Conservation (phyloP, 2,797 vertebrate species). For the Silurus aristotelis region DNA sequence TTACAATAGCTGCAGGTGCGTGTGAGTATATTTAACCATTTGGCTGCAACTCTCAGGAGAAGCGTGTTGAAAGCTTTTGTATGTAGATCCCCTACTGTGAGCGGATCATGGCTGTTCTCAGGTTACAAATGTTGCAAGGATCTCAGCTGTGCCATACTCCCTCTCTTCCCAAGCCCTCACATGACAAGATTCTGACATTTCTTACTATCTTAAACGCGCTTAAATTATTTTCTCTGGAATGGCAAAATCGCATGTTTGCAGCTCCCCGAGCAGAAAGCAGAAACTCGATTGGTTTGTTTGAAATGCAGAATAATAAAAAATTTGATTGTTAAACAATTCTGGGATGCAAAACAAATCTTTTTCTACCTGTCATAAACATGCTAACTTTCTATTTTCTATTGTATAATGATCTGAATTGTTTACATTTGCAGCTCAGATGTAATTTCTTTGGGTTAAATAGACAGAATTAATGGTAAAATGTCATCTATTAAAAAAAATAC, state of each 20-base stretch:
- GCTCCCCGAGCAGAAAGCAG: background rate
- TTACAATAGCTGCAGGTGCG: background rate
- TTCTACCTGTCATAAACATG: background rate
- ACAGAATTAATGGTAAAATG: background rate
- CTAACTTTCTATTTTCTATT: background rate
- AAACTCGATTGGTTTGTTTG: background rate
- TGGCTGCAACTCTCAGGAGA: background rate
- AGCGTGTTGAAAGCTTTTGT: slow-evolving; percentile 10
- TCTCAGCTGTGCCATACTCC: background rate
- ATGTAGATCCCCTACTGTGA: slow-evolving; percentile 5
- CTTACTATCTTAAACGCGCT: too few relatives aligned
- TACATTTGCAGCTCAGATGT: background rate
- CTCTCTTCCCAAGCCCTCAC: too few relatives aligned
- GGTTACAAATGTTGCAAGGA: slow-evolving; percentile 2
- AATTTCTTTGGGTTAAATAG: background rate
- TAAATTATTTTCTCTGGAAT: background rate
- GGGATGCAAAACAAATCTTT: background rate
- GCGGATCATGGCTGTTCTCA: background rate
- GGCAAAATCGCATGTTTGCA: background rate
- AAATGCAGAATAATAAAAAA: slow-evolving; percentile 1
- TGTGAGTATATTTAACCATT: slow-evolving; percentile 13
- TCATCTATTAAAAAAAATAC: background rate
- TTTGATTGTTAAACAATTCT: slow-evolving; percentile 9
- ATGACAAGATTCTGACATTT: background rate
- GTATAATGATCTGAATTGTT: background rate